Conservation (phyloP, 2,888 invertebrate genomes). For the Pheosia gnoma region DNA sequence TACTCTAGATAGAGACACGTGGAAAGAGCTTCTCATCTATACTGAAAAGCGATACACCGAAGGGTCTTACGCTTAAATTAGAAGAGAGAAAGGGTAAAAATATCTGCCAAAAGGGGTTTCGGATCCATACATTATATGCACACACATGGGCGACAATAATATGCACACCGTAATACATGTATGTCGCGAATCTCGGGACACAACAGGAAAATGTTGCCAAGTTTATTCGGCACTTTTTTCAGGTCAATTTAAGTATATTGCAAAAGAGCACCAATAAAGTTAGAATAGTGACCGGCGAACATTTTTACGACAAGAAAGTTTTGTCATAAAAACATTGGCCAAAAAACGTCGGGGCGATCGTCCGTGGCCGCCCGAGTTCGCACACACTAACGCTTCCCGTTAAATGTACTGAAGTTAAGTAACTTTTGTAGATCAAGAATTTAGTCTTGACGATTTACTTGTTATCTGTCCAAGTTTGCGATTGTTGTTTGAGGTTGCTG, state of each 20-base stretch:
- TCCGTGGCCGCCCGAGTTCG: constrained; percentile 26
- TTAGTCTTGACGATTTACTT: constrained; percentile 19
- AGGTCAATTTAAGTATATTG: constrained; percentile 11
- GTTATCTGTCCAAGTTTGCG: constrained; percentile 13
- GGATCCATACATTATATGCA: too few species aligned
- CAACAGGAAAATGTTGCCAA: too few species aligned
- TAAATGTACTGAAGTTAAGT: constrained; percentile 24
- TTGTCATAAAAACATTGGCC: constrained; percentile 30
- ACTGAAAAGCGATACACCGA: too few species aligned
- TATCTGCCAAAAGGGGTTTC: too few species aligned
- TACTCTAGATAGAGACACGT: too few species aligned
- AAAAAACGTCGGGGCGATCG: constrained; percentile 27
- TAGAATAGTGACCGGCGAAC: constrained; percentile 22
- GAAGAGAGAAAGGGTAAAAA: too few species aligned
- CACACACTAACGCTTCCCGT: constrained; percentile 32
- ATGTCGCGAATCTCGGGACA: not conserved
- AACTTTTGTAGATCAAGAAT: constrained; percentile 17
- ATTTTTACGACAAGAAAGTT: constrained; percentile 43
- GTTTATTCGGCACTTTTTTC: not conserved
- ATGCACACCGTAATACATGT: too few species aligned
- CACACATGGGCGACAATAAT: too few species aligned
- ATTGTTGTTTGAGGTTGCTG: constrained; percentile 1
- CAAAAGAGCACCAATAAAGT: constrained; percentile 17
- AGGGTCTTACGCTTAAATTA: too few species aligned
- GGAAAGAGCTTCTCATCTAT: too few species aligned